phyloP scores from a whole-genome alignment of 1,140 invertebrate species.

The Drosophila takahashii region DNA sequence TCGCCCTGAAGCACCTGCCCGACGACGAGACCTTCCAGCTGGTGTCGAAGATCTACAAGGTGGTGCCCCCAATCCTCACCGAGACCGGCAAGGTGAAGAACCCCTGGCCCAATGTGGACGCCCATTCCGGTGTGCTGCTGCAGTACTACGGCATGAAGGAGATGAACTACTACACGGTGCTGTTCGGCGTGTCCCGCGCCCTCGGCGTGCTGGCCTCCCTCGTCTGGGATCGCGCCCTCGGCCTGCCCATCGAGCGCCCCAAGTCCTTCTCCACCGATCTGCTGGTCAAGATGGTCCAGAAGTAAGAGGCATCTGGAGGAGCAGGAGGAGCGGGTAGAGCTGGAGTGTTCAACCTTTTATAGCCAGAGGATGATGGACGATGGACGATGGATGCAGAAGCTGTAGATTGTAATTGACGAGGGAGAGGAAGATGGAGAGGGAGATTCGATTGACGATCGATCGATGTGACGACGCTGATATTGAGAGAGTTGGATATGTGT shows the following conservation, averaged over 20 bases:
- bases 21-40: constrained; percentile 96
- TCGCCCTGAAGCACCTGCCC: constrained; percentile 97
- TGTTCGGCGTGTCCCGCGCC: constrained; percentile 98
- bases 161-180: constrained; percentile 99
- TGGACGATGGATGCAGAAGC: constrained; percentile 25
- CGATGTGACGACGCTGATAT: constrained; percentile 42
- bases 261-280: constrained; percentile 89
- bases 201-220: constrained; percentile 95
- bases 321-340: constrained; percentile 13
- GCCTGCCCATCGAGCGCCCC: constrained; percentile 97
- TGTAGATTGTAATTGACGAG: constrained; percentile 50
- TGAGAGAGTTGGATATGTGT: constrained; percentile 37
- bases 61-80: constrained; percentile 96
- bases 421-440: constrained; percentile 15
- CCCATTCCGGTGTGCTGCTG: constrained; percentile 97
- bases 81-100: constrained; percentile 99
- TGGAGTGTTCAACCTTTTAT: constrained; percentile 43
- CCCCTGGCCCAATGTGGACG: constrained; percentile 99
- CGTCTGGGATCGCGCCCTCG: constrained; percentile 97
- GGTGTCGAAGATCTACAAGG: constrained; percentile 96
- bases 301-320: constrained; percentile 61
- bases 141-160: constrained; percentile 98
- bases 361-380: constrained; percentile 26
- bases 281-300: constrained; percentile 80
- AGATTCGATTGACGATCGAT: constrained; percentile 1